Base-by-base conservation (phyloP, 2,113 vertebrate genomes). In the Pleuronectes platessa region DNA sequence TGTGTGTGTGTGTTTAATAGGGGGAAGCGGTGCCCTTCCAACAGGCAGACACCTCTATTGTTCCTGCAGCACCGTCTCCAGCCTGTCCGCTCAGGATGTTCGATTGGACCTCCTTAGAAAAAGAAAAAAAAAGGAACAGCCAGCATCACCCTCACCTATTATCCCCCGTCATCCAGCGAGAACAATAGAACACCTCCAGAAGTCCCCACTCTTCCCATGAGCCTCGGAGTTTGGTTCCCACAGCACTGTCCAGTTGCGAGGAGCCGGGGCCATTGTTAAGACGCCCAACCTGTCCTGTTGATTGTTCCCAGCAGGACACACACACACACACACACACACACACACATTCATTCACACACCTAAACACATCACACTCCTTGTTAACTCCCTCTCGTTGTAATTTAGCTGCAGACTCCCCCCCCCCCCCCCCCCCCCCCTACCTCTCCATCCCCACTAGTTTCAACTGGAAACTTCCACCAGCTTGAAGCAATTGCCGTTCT, bases 71-170 rank as follows among this genome's bases (percentile, higher is more conserved):
- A 49, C 21, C 18, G 84, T 89, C 84, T 79, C 81, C 82, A 11
- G 79, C 13, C 68, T 76, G 70, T 85, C 86, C 81, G 55, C 72
- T 88, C 89, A 92, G 92, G 90, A 93, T 91, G 90, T 89, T 78
- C 66, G 55, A 82, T 85, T 49, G 82, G 61, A 81, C 71, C 69
- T 81, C 75, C 70, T 85, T 76, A 40, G 76, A 54, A 76, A 74
- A 71, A 76, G 55, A 64, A 71, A 67, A 76, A 60, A 68, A 71
- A 67, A 69, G 40, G 49, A 26, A 55, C 73, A 81, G 64, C 70
- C 76, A 81, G 86, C 72, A 89, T 92, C 86, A 82, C 81, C 66
- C 70, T n/a, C 72, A 73, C 81, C 77, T 78, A 84, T 84, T 68
- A 85, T 85, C 83, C 74, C 54, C 80, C 73, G 86, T 84, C 83